These are phyloP conservation scores for Aphelenchoides besseyi DNA, from an alignment of 1,140 invertebrate species.

Conservation along the genomic window DNA sequence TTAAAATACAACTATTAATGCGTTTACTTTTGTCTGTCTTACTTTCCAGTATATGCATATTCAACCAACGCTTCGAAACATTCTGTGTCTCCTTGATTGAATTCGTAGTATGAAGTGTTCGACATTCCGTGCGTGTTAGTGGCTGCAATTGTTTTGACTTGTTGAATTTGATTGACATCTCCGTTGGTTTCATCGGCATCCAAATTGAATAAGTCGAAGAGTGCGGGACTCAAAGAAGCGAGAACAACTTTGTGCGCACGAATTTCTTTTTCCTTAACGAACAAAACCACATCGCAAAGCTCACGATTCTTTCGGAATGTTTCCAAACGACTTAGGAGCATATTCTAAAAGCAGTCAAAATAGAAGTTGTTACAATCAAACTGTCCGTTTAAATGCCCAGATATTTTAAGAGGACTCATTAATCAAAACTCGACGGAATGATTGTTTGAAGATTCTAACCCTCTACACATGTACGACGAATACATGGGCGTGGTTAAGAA, in stretches of 20 bases:
- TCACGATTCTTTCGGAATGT: slow-evolving; percentile 57
- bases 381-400: not conserved
- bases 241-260: slow-evolving; percentile 75
- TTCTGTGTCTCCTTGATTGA: slow-evolving; percentile 71
- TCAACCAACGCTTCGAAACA: slow-evolving; percentile 74
- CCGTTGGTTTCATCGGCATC: slow-evolving; percentile 62
- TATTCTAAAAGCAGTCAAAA: slow-evolving; percentile 31
- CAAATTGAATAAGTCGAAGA: slow-evolving; percentile 74
- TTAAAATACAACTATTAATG: too few species aligned
- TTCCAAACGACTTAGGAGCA: slow-evolving; percentile 47
- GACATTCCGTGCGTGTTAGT: slow-evolving; percentile 7
- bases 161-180: slow-evolving; percentile 11
- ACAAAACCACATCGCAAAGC: slow-evolving; percentile 59
- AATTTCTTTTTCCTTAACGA: slow-evolving; percentile 69
- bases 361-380: not conserved
- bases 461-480: too few species aligned
- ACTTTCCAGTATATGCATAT: slow-evolving; percentile 73
- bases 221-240: slow-evolving; percentile 73
- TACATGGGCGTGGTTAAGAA: too few species aligned
- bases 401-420: too few species aligned
- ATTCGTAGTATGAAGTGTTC: slow-evolving; percentile 67
- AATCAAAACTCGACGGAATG: too few species aligned
- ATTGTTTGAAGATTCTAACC: too few species aligned
- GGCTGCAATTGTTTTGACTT: not conserved
- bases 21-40: too few species aligned